phyloP scores from a whole-genome alignment of 2,888 invertebrate genomes.

The Meteorus cinctellus region DNA sequence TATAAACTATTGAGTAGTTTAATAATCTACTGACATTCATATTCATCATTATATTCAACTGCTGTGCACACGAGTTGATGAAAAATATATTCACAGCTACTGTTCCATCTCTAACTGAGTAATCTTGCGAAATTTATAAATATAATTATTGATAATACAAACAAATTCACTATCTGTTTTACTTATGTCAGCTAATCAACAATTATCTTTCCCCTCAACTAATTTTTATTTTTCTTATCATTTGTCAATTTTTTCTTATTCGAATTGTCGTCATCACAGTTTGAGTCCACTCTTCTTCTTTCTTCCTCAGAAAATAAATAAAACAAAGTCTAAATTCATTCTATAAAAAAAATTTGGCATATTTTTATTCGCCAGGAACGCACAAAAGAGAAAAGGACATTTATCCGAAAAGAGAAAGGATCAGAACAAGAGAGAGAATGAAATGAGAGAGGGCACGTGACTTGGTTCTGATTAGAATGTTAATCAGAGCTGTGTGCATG shows the following conservation, averaged over 20 bases:
- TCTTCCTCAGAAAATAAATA: background rate
- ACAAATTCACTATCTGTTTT: constrained; percentile 20
- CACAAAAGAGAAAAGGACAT: background rate
- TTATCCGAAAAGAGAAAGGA: background rate
- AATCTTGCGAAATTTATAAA: constrained; percentile 37
- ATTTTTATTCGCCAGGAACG: no score
- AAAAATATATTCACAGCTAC: constrained; percentile 37
- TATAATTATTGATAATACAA: constrained; percentile 34
- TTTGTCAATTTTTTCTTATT: constrained; percentile 2
- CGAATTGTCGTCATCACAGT: background rate
- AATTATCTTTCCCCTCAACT: background rate
- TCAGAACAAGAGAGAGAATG: constrained; percentile 15
- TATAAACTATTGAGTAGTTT: no score
- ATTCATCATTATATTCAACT: background rate
- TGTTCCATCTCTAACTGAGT: constrained; percentile 21
- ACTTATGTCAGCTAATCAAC: constrained; percentile 32
- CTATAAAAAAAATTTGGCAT: no score
- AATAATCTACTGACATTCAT: background rate
- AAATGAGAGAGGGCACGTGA: constrained; percentile 63
- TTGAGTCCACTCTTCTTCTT: background rate
- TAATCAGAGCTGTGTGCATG: constrained; percentile 62
- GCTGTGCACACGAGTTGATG: constrained; percentile 18
- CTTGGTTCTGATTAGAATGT: constrained; percentile 70
- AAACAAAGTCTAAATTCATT: background rate
- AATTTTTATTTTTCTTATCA: constrained; percentile 6